Evolutionary conservation across 2,888 invertebrate species (phyloP).

Genomic region (Troides oblongomaculatus): DNA sequence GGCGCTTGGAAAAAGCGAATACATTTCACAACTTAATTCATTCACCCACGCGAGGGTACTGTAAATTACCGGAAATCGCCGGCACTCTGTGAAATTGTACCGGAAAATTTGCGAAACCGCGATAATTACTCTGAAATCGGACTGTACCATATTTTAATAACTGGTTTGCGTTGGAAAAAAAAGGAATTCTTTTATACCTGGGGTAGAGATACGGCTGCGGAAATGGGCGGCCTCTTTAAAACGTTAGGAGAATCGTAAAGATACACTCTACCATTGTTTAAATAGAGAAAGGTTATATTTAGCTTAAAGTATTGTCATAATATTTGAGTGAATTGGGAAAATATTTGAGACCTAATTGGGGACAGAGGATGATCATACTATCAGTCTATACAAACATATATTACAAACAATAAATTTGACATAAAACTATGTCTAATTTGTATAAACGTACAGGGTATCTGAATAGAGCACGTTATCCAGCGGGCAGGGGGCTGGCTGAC

Average conservation of each 20-base stretch:
- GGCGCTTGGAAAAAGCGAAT: constrained; percentile 3
- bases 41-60: constrained; percentile 27
- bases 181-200: constrained; percentile 14
- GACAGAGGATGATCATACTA: too few species aligned
- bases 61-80: constrained; percentile 33
- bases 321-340: too few species aligned
- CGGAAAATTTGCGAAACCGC: constrained; percentile 32
- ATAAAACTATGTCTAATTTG: too few species aligned
- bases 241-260: too few species aligned
- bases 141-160: constrained; percentile 31
- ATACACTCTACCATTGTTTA: too few species aligned
- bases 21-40: constrained; percentile 26
- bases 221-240: too few species aligned
- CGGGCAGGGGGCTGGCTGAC: neutral
- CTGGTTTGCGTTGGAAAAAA: neutral
- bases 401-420: too few species aligned
- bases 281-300: too few species aligned
- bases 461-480: constrained; percentile 5
- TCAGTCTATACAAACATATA: too few species aligned
- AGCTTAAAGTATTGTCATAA: too few species aligned
- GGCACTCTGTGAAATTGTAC: constrained; percentile 34
- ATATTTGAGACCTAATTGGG: too few species aligned
- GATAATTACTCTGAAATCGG: constrained; percentile 32
- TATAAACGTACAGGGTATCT: neutral
- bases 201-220: neutral